A percentile compares a stretch with the other conserved stretches of the same genome.
Evolutionary conservation across 2,888 invertebrate species (phyloP).

Genomic region (Polymixis flavicincta): DNA sequence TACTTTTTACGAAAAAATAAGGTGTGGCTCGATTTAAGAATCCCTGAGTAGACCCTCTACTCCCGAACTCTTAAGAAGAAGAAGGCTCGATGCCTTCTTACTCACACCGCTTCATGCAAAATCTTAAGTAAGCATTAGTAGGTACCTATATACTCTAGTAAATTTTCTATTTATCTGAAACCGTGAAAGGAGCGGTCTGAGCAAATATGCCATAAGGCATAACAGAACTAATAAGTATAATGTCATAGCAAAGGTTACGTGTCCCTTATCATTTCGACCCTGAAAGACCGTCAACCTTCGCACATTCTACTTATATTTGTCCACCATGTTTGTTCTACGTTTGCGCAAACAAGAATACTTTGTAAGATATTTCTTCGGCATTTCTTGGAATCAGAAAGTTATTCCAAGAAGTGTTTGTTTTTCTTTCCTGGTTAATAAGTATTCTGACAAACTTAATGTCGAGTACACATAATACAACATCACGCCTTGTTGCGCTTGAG

Average conservation of each 20-base stretch:
- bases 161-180: slow-evolving; percentile 13
- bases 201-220: slow-evolving; percentile 34
- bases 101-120: too few species aligned
- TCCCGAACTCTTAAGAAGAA: too few species aligned
- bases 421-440: slow-evolving; percentile 13
- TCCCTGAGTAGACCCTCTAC: too few species aligned
- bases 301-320: slow-evolving; percentile 79
- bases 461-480: too few species aligned
- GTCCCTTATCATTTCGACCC: slow-evolving; percentile 77
- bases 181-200: slow-evolving; percentile 14
- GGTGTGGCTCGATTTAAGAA: neutral
- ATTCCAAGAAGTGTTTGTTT: slow-evolving; percentile 17
- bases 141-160: neutral
- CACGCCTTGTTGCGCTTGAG: too few species aligned
- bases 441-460: neutral
- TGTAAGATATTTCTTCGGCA: slow-evolving; percentile 33
- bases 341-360: slow-evolving; percentile 57
- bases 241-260: slow-evolving; percentile 63
- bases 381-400: slow-evolving; percentile 42
- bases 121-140: neutral
- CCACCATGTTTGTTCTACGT: slow-evolving; percentile 64
- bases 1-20: neutral
- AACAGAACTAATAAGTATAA: slow-evolving; percentile 62
- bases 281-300: slow-evolving; percentile 77
- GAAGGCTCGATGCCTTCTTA: too few species aligned